Percentiles rank a stretch among this genome's conserved stretches.
These are phyloP conservation scores for Notodonta ziczac DNA, from an alignment of 2,888 invertebrate genomes.

Conservation along the genomic window DNA sequence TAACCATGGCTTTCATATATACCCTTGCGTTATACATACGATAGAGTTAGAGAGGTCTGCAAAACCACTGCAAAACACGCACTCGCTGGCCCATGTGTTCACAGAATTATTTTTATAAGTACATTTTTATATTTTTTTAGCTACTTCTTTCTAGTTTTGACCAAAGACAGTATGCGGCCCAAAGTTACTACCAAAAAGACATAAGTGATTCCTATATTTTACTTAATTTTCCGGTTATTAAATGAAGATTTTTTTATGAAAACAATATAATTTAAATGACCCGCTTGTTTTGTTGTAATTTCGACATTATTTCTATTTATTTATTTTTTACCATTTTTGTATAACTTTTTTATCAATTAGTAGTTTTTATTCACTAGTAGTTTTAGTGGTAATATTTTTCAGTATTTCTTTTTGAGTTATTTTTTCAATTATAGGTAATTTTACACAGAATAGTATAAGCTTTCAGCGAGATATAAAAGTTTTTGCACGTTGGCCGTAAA, in stretches of 20 bases:
- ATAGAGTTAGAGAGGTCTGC: no score
- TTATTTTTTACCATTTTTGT: slow-evolving; percentile 76
- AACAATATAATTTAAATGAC: slow-evolving; percentile 37
- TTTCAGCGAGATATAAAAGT: slow-evolving; percentile 58
- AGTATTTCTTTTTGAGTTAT: slow-evolving; percentile 62
- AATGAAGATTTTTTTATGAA: slow-evolving; percentile 56
- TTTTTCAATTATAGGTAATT: slow-evolving; percentile 45
- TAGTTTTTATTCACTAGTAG: slow-evolving; percentile 52
- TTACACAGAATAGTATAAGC: slow-evolving; percentile 64
- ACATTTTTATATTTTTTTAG: slow-evolving; percentile 38
- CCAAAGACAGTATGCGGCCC: slow-evolving; percentile 72
- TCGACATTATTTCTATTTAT: slow-evolving; percentile 75
- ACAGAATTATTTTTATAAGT: slow-evolving; percentile 40
- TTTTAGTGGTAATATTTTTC: slow-evolving; percentile 60
- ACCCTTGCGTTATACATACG: no score
- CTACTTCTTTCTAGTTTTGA: slow-evolving; percentile 56
- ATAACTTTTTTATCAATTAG: slow-evolving; percentile 66
- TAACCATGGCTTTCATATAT: no score
- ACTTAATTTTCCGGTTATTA: slow-evolving; percentile 59
- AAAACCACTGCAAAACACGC: slow-evolving; percentile 22
- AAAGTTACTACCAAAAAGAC: slow-evolving; percentile 77
- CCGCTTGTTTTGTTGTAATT: slow-evolving; percentile 75
- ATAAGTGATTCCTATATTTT: slow-evolving; percentile 69
- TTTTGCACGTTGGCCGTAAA: slow-evolving; percentile 72
- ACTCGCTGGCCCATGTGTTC: slow-evolving; percentile 17